Evolutionary conservation across 2,113 vertebrate species (phyloP).

Genomic region (Hymenochirus boettgeri): DNA sequence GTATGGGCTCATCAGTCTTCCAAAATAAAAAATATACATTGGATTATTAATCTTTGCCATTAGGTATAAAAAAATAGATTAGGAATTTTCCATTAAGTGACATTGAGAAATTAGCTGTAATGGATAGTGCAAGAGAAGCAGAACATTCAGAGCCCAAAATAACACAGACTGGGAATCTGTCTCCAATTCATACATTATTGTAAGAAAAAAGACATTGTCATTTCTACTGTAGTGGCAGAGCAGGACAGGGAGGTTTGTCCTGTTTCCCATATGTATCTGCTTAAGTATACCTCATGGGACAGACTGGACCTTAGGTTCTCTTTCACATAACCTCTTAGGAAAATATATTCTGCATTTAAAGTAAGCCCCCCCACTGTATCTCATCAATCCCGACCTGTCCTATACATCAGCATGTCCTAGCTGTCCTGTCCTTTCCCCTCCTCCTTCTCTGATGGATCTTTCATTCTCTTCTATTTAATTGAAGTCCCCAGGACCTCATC

Average conservation of each 20-base stretch:
- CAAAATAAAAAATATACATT: too few species aligned
- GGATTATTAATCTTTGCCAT: too few species aligned
- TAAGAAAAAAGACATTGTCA: neutral
- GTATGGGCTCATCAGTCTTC: too few species aligned
- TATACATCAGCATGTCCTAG: constrained; percentile 25
- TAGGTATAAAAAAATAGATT: too few species aligned
- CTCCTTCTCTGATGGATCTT: constrained; percentile 34
- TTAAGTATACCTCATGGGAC: neutral
- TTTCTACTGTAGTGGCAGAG: neutral
- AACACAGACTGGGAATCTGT: neutral
- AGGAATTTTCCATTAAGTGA: too few species aligned
- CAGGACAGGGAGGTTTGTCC: neutral
- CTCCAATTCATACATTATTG: too few species aligned
- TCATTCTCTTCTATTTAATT: constrained; percentile 26
- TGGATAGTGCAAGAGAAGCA: too few species aligned
- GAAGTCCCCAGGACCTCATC: constrained; percentile 31
- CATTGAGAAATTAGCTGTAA: too few species aligned
- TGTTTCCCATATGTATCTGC: neutral
- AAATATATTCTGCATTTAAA: constrained; percentile 32
- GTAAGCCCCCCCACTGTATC: constrained; percentile 21
- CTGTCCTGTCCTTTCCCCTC: constrained; percentile 16
- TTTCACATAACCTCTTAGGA: constrained; percentile 11
- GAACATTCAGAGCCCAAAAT: too few species aligned
- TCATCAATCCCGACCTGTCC: constrained; percentile 39
- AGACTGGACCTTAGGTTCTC: constrained; percentile 7